Base-by-base conservation (phyloP, 2,797 vertebrate genomes). In the Kryptopterus vitreolus region DNA sequence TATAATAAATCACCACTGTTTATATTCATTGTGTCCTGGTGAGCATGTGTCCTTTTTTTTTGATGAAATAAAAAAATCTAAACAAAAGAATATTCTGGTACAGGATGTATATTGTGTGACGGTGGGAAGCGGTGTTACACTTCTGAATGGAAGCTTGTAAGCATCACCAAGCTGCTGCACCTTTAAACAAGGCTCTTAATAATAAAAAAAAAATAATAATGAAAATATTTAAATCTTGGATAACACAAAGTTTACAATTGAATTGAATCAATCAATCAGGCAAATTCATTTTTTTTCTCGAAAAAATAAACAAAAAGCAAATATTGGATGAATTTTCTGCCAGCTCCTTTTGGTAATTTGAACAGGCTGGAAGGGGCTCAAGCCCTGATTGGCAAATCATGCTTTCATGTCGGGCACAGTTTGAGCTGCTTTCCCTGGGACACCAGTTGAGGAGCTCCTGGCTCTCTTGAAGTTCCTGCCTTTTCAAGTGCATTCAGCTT, bases 401-500 rank as follows among this genome's bases (percentile, higher is more conserved):
- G 50, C 50, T 35, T 78, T 65, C 61, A 52, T 75, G 43, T 53
- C 61, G 73, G 43, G 72, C 13, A 31, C 63, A 11, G 61, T 70
- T 70, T 61, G 46, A 81, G 63, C 31, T 20, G 33, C 74, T 87
- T 87, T 85, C 89, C 84, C 87, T 84, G 88, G 88, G 88, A 90
- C 81, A 70, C 26, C 53, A 26, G 69, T 80, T 57, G 65, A 76
- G 70, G 43, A 83, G 78, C 58, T 80, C 13, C 65, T 53, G 69
- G 69, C 48, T 79, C 74, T 74, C 84, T 75, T 87, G 66, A 85
- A 83, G 88, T 85, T 85, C 85, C 50, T 81, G 86, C 77, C 88
- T 88, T 86, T 88, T 88, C 87, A 82, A 88, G 87, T 89, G 88
- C 90, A 87, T 90, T 89, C 89, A 77, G 87, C 89, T 90, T 90